Evolutionary conservation across 1,140 invertebrate genomes (phyloP).

Genomic region (Metopolophium dirhodum): DNA sequence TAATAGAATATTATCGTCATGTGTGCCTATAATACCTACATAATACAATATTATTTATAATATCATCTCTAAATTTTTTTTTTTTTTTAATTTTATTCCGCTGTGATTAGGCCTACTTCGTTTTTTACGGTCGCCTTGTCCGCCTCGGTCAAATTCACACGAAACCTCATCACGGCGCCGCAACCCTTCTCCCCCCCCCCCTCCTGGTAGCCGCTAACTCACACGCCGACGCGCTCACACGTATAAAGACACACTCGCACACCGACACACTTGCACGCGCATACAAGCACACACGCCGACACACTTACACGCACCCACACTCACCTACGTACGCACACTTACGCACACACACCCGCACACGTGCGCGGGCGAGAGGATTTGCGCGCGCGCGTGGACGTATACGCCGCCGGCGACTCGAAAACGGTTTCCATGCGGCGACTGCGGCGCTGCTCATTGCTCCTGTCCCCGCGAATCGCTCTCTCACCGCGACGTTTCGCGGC

Average conservation of each 20-base stretch:
- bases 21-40: too few relatives aligned
- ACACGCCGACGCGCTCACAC: too few relatives aligned
- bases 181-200: too few relatives aligned
- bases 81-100: not conserved
- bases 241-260: not conserved
- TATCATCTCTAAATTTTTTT: not conserved
- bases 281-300: not conserved
- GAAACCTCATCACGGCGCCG: not conserved
- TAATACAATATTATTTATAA: not conserved
- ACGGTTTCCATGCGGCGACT: not conserved
- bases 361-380: not conserved
- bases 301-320: too few relatives aligned
- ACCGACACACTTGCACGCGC: not conserved
- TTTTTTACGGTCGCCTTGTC: not conserved
- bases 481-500: not conserved
- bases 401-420: not conserved
- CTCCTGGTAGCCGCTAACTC: not conserved
- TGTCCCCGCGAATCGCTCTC: not conserved
- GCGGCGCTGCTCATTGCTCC: slow-evolving; percentile 14
- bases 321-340: not conserved
- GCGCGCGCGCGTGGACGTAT: not conserved
- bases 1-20: too few relatives aligned
- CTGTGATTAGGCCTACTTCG: not conserved
- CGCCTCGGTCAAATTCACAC: not conserved
- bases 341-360: not conserved